phyloP scores from a whole-genome alignment of 2,113 vertebrate species.

The Pampusana beccarii region DNA sequence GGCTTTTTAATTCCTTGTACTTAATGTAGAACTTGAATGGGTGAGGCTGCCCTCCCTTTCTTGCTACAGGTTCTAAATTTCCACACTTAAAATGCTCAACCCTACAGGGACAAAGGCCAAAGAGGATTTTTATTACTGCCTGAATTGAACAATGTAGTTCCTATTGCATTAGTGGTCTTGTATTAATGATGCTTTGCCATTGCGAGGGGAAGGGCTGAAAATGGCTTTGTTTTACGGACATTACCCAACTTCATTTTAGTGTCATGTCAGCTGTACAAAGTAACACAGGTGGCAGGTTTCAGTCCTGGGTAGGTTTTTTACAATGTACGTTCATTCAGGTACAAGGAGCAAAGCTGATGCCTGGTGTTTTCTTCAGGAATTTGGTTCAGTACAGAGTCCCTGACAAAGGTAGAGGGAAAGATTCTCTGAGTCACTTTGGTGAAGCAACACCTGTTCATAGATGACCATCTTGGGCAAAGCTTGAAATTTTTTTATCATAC shows the following conservation, averaged over 20 bases:
- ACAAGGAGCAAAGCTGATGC: not conserved
- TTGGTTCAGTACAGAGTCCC: fast-evolving
- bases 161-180: fast-evolving
- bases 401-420: not conserved
- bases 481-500: not conserved
- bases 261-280: not conserved
- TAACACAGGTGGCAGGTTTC: fast-evolving
- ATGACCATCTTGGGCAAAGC: not conserved
- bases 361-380: too few relatives aligned
- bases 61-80: not conserved
- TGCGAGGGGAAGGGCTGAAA: not conserved
- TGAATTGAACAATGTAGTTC: not conserved
- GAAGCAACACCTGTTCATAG: not conserved
- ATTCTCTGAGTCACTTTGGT: not conserved
- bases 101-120: fast-evolving
- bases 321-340: fast-evolving
- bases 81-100: not conserved
- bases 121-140: not conserved
- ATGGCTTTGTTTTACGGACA: fast-evolving
- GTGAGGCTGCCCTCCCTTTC: not conserved
- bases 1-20: not conserved
- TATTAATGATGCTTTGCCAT: fast-evolving
- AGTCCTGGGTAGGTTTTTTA: not conserved
- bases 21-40: not conserved
- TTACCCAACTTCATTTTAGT: not conserved